Percentiles rank a stretch among this genome's conserved stretches.
Conservation (phyloP, 1,140 invertebrate genomes). For the Drosophila aff. region DNA sequence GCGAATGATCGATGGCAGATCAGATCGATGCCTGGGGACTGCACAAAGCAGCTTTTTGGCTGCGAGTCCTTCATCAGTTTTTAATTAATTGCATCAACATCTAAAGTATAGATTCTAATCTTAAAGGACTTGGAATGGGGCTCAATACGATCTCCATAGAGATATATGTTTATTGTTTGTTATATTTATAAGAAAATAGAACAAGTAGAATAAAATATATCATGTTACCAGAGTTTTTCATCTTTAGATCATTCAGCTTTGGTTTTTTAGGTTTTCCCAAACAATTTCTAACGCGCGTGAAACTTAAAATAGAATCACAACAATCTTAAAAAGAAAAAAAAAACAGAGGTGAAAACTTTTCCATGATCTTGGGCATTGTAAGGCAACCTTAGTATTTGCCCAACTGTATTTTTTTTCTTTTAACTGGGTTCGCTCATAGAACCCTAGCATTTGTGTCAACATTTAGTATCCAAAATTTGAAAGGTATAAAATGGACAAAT, state of each 20-base stretch:
- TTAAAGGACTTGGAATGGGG: too few species aligned
- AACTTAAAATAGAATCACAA: background rate
- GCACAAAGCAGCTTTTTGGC: conserved; percentile 11
- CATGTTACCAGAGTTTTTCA: background rate
- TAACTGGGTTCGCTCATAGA: background rate
- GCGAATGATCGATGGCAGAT: conserved; percentile 36
- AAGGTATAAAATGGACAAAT: background rate
- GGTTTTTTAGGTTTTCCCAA: background rate
- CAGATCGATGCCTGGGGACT: conserved; percentile 26
- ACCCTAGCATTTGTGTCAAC: conserved; percentile 10
- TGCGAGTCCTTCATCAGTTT: conserved; percentile 51
- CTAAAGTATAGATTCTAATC: too few species aligned
- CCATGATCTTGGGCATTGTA: background rate
- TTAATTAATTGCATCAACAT: background rate
- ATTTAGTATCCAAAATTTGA: background rate
- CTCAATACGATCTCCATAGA: too few species aligned
- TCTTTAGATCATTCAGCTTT: background rate
- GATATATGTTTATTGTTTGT: background rate
- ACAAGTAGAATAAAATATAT: too few species aligned
- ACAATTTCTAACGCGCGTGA: background rate
- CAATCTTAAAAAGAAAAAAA: background rate
- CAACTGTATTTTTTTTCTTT: conserved; percentile 11
- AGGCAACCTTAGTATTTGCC: conserved; percentile 3
- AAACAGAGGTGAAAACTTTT: background rate
- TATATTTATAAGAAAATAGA: background rate